phyloP scores from a whole-genome alignment of 2,797 vertebrate species.

The Tiaroga cobitis region DNA sequence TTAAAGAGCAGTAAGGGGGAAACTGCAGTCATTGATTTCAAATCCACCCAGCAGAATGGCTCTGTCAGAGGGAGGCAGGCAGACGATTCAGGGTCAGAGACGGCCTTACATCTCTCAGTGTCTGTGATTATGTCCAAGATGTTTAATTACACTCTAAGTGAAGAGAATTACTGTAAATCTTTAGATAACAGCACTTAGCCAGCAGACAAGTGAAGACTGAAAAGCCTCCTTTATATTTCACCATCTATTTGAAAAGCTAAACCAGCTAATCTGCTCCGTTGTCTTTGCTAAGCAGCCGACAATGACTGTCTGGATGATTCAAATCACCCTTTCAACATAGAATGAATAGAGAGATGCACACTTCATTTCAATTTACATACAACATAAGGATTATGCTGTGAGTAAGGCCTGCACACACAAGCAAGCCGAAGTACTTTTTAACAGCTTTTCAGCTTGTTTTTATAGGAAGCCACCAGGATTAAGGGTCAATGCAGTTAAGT shows the following conservation, averaged over 20 bases:
- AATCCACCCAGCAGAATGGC: conserved; percentile 72
- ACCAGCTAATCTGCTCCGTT: conserved; percentile 61
- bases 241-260: conserved; percentile 42
- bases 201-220: conserved; percentile 50
- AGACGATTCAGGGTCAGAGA: conserved; percentile 67
- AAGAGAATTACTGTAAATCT: conserved; percentile 71
- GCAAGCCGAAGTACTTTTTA: background rate
- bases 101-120: conserved; percentile 68
- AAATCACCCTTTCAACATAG: conserved; percentile 17
- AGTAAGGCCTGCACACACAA: conserved; percentile 1
- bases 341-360: conserved; percentile 22
- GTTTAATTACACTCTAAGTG: conserved; percentile 76
- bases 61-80: conserved; percentile 75
- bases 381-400: conserved; percentile 16
- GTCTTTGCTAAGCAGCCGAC: conserved; percentile 51
- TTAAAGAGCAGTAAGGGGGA: conserved; percentile 63
- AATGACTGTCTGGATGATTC: conserved; percentile 49
- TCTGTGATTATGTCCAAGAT: conserved; percentile 66
- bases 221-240: conserved; percentile 41
- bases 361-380: conserved; percentile 29
- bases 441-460: conserved; percentile 20
- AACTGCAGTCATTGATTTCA: conserved; percentile 81
- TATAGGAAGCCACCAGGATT: conserved; percentile 8
- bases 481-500: conserved; percentile 20
- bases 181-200: conserved; percentile 64